Evolutionary conservation across 2,888 invertebrate species (phyloP).

Genomic region (Sicus ferrugineus): DNA sequence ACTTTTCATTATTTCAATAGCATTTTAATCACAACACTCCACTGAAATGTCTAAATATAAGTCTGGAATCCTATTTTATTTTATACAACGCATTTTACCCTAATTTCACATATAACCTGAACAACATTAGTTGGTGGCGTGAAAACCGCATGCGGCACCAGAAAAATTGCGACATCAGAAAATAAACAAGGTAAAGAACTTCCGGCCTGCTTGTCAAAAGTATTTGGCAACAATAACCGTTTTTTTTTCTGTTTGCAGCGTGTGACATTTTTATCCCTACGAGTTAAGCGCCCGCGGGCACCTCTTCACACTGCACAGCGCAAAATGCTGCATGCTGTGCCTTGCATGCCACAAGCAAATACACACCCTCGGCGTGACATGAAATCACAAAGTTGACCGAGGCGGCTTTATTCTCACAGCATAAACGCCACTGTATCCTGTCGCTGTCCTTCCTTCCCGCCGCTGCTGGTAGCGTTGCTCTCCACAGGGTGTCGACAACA

Average conservation of each 20-base stretch:
- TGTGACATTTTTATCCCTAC: constrained; percentile 12
- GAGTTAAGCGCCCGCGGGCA: constrained; percentile 8
- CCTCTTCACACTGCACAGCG: not conserved
- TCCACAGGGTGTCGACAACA: constrained; percentile 46
- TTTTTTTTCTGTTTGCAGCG: constrained; percentile 1
- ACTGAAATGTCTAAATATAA: too few relatives aligned
- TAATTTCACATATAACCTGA: too few relatives aligned
- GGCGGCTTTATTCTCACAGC: not conserved
- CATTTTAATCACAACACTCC: too few relatives aligned
- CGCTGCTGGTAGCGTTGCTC: not conserved
- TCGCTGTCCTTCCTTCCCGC: not conserved
- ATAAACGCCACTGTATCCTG: not conserved
- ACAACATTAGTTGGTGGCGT: not conserved
- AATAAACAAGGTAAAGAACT: constrained; percentile 7
- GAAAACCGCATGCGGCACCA: not conserved
- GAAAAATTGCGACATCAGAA: not conserved
- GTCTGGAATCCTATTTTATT: too few relatives aligned
- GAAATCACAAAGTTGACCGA: constrained; percentile 15
- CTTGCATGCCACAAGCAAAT: constrained; percentile 9
- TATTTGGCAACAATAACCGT: not conserved
- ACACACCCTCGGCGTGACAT: constrained; percentile 1
- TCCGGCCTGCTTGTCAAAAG: not conserved
- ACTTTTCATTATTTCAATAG: too few relatives aligned
- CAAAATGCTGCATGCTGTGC: constrained; percentile 9
- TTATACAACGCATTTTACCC: too few relatives aligned